These are phyloP conservation scores for Sebastes taczanowskii DNA, from an alignment of 2,797 vertebrate genomes.

Conservation along the genomic window DNA sequence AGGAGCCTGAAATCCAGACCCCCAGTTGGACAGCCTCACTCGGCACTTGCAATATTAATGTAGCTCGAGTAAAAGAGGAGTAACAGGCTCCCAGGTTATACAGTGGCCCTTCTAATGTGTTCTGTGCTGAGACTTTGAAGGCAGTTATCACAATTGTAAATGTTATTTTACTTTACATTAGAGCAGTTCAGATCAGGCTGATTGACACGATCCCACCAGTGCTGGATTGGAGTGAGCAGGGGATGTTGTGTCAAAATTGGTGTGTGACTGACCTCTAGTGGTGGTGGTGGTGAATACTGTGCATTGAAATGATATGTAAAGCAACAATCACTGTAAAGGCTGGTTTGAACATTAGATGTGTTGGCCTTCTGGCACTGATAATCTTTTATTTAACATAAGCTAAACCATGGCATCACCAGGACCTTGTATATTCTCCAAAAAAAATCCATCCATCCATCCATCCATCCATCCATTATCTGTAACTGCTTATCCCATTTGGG, in stretches of 20 bases:
- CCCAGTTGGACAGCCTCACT: neutral
- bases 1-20: neutral
- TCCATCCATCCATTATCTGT: no score
- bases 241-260: neutral
- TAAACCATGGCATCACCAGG: neutral
- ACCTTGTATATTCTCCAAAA: neutral
- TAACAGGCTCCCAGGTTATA: neutral
- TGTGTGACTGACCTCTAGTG: slow-evolving; percentile 72
- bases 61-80: neutral
- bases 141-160: neutral
- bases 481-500: no score
- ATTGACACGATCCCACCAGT: neutral
- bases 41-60: neutral
- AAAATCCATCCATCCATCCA: neutral
- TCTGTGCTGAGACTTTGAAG: slow-evolving; percentile 8
- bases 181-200: neutral
- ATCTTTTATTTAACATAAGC: neutral
- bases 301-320: neutral
- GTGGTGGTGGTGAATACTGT: slow-evolving; percentile 2
- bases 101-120: neutral
- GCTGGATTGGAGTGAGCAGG: neutral
- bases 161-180: neutral
- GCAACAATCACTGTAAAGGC: neutral
- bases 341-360: neutral
- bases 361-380: neutral